phyloP scores from a whole-genome alignment of 2,113 vertebrate species.

The Myocastor coypus region DNA sequence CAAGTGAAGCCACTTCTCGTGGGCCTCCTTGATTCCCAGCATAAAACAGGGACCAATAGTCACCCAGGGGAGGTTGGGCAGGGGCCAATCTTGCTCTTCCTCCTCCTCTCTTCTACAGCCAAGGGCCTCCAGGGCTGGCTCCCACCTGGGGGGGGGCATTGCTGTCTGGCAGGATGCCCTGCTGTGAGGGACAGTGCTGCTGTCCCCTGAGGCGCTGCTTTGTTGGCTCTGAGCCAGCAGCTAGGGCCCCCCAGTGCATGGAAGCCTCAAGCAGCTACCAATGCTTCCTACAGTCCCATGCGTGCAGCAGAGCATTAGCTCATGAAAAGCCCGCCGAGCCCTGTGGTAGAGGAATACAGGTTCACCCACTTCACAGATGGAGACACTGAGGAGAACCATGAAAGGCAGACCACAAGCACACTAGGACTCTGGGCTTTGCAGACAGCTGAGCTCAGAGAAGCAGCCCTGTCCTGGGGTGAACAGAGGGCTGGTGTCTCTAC shows the following conservation, averaged over 20 bases:
- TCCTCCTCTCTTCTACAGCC: background rate
- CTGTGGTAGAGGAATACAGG: accelerated
- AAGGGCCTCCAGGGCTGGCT: too few species aligned
- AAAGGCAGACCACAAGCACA: background rate
- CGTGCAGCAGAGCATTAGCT: too few species aligned
- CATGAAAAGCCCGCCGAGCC: background rate
- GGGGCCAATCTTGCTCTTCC: background rate
- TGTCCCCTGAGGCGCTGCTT: background rate
- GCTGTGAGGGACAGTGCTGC: background rate
- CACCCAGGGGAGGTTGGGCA: background rate
- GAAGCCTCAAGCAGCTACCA: background rate
- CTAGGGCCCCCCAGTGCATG: too few species aligned
- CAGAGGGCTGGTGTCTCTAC: background rate
- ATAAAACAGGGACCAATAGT: background rate
- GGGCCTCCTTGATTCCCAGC: background rate
- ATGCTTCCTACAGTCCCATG: background rate
- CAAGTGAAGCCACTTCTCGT: background rate
- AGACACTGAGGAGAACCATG: background rate
- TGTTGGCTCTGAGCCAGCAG: background rate
- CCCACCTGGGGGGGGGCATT: background rate
- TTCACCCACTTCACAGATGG: background rate
- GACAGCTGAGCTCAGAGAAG: background rate
- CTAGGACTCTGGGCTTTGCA: accelerated
- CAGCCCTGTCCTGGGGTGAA: background rate
- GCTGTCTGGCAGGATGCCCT: background rate